Evolutionary conservation across 1,140 invertebrate genomes (phyloP), one percentile per base, ranked within the genome.

Genomic region (Heliothis subflexa): DNA sequence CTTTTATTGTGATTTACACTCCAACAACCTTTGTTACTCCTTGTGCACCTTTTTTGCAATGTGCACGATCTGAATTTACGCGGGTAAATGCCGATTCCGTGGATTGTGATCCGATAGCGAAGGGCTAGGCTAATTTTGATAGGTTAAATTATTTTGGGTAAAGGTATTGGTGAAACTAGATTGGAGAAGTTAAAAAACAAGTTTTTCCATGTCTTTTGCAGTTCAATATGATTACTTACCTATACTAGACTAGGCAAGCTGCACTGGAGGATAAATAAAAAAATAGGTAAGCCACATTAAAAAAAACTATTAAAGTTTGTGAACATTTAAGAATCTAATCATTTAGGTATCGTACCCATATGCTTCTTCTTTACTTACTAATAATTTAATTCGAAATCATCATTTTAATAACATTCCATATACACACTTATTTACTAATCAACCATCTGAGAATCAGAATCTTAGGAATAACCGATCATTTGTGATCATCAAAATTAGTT

Each of bases 1-100:
- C 91, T 92, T 92, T 94, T 94, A 94, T 93, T 94, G 90, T 93
- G 92, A 93, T 94, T 93, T 94, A 94, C 86, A 83, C 80, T 61
- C 85, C 82, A 83, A 85, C 81, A 88, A 86, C 82, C 88, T 84
- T 86, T 87, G 81, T 83, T 78, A 61, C 73, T 76, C 77, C 18
- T 79, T 70, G 50, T 78, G 73, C 74, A 76, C 78, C 74, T 83
- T 88, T 85, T 86, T 88, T 84, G 71, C 74, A 78, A 83, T 79
- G 81, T 83, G 80, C 81, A 82, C 84, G 81, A 84, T 78, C 78
- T 75, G 76, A 80, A 83, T 82, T 84, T 85, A 87, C 84, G 78
- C 82, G 83, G 83, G 73, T 83, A 81, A 79, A 84, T 72, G 80
- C 49, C 71, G 77, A 77, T 84, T 82, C 66, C 55, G 64, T 49